Conservation (phyloP, 2,113 vertebrate genomes). For the Calidris pugnax region DNA sequence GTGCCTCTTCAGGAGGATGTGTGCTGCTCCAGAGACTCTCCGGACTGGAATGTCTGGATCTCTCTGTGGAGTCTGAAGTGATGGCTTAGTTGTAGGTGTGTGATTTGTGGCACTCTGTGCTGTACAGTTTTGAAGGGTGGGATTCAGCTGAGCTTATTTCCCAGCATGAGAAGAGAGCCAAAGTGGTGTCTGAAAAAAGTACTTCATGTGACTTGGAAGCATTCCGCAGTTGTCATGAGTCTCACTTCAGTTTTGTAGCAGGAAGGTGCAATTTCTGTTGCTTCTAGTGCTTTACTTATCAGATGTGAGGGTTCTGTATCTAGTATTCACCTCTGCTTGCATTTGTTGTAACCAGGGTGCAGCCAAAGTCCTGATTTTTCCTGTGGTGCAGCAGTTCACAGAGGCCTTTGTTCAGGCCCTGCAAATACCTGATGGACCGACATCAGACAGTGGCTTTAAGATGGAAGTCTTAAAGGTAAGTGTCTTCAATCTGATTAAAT, state of each 20-base stretch:
- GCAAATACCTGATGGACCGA: conserved; percentile 92
- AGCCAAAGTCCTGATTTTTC: conserved; percentile 93
- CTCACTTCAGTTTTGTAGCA: neutral
- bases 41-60: neutral
- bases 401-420: conserved; percentile 96
- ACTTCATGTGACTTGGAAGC: neutral
- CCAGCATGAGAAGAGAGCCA: neutral
- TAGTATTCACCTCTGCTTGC: neutral
- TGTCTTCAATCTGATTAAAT: neutral
- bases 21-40: neutral
- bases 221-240: neutral
- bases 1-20: neutral
- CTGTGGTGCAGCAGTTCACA: conserved; percentile 97
- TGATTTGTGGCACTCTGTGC: neutral
- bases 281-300: neutral
- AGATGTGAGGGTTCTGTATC: neutral
- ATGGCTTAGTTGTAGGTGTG: neutral
- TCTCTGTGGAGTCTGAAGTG: neutral
- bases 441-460: conserved; percentile 94
- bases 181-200: neutral
- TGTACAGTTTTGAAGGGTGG: neutral
- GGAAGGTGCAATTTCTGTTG: neutral
- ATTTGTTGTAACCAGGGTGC: conserved; percentile 82
- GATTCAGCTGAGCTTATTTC: neutral
- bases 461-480: conserved; percentile 97